Evolutionary conservation across 2,113 vertebrate species (phyloP), one percentile per base, ranked within the genome.

Genomic region (Labeo rohita): DNA sequence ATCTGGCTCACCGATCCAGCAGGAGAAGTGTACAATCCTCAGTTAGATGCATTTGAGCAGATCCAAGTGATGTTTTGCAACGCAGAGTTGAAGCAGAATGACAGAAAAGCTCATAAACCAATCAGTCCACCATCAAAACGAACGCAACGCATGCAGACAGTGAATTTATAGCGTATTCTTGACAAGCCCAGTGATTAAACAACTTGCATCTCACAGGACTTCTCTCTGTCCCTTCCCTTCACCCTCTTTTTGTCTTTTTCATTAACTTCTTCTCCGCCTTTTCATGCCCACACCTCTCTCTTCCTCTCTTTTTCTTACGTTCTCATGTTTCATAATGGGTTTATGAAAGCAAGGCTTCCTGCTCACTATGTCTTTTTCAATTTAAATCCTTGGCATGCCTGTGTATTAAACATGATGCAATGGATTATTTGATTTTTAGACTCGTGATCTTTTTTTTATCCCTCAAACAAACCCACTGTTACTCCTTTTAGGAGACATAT

Each of bases 21-120:
- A 92, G 90, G 91, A 92, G 92, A 93, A 95, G 88, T 88, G 90
- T 90, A 92, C 82, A 92, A 86, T 94, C 93, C 92, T 92, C 83
- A 91, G 87, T 93, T 92, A 93, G 90, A 94, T 92, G 92, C 94
- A 95, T 95, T 92, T 93, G 93, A 94, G 92, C 93, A 92, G 92
- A 89, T 85, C 85, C 87, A 85, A 49, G 50, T 77, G 50, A 52
- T 34, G 8, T 34, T 49, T 49, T 90, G 90, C 87, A 87, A 85
- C 91, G 87, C 87, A 66, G 79, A 80, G 18, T 88, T 61, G 34
- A 23, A 36, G 2, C 54, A 90, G 84, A 91, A 92, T n/a, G 84
- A 85, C 8, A 70, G 50, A 45, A 39, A 78, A 61, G 12, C 45
- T 43, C 16, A 3, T 28, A 82, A 63, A 3, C 2, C 0, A 81